Evolutionary conservation across 1,140 invertebrate genomes (phyloP), one percentile per base, ranked within the genome.

Genomic region (Drosophila ironensis): DNA sequence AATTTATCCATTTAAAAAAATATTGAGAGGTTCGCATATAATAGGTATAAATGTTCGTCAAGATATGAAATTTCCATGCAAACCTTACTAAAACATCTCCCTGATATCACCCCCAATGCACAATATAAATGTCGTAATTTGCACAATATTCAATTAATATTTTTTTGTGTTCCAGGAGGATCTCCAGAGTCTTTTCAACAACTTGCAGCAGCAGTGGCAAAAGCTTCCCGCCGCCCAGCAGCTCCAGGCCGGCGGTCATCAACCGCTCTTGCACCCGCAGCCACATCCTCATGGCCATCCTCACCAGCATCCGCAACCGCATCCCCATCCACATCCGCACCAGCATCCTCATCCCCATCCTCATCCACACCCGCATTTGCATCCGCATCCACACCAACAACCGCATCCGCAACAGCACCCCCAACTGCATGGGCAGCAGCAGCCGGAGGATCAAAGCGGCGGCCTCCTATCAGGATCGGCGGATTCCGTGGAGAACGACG

Each of bases 131-230:
- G n/a, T n/a, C n/a, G n/a, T n/a, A n/a, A n/a, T n/a, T n/a, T n/a
- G n/a, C n/a, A n/a, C n/a, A n/a, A n/a, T n/a, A n/a, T n/a, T n/a
- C n/a, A n/a, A n/a, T n/a, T n/a, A n/a, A n/a, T n/a, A n/a, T n/a
- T n/a, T n/a, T n/a, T n/a, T n/a, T n/a, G n/a, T n/a, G n/a, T 38
- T 33, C 0, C 11, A 82, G 82, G 82, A 87, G 44, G 73, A 40
- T 11, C 70, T 87, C 0, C 81, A 87, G 45, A 76, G 59, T 40
- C 59, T 80, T n/a, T 81, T 76, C 42, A 87, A 86, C n/a, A 87
- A 82, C 56, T 50, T 87, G 42, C 72, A 87, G 42, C 74, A 87
- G 63, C 81, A 81, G 33, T 72, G 64, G 56, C 56, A 86, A 25
- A 87, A 63, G 56, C 59, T 75, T 25, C 74, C 73, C 3, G 52